Evolutionary conservation across 2,888 invertebrate genomes (phyloP).

Genomic region (Drosophila algonquin): DNA sequence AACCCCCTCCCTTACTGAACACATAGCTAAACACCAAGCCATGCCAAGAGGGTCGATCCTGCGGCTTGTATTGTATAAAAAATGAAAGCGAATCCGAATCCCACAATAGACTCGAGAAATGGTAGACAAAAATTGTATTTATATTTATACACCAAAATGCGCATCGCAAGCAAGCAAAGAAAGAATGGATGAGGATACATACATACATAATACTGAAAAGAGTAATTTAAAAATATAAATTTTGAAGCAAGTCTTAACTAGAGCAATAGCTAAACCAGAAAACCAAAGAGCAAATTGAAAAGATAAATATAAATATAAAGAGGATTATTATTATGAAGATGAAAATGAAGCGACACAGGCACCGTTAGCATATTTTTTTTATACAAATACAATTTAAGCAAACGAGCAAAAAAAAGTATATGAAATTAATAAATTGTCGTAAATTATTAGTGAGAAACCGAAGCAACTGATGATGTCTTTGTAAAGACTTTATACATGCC

Average conservation of each 20-base stretch:
- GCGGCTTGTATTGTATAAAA: conserved; percentile 10
- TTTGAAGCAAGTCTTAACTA: conserved; percentile 36
- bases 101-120: conserved; percentile 43
- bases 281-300: conserved; percentile 24
- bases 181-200: conserved; percentile 31
- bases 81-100: background rate
- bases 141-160: conserved; percentile 65
- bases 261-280: conserved; percentile 34
- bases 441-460: conserved; percentile 65
- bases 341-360: conserved; percentile 59
- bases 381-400: conserved; percentile 74
- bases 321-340: background rate
- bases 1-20: background rate
- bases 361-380: conserved; percentile 77
- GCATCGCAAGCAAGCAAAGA: conserved; percentile 50
- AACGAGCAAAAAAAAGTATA: conserved; percentile 30
- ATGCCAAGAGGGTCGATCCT: conserved; percentile 21
- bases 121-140: conserved; percentile 66
- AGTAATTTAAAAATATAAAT: conserved; percentile 53
- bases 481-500: conserved; percentile 78
- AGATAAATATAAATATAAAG: background rate
- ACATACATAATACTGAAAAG: conserved; percentile 28
- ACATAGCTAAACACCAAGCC: conserved; percentile 9
- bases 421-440: conserved; percentile 38
- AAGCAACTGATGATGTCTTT: conserved; percentile 75